A percentile compares a stretch with the other conserved stretches of the same genome.
Evolutionary conservation across 2,113 vertebrate genomes (phyloP).

Genomic region (Hippotragus niger): DNA sequence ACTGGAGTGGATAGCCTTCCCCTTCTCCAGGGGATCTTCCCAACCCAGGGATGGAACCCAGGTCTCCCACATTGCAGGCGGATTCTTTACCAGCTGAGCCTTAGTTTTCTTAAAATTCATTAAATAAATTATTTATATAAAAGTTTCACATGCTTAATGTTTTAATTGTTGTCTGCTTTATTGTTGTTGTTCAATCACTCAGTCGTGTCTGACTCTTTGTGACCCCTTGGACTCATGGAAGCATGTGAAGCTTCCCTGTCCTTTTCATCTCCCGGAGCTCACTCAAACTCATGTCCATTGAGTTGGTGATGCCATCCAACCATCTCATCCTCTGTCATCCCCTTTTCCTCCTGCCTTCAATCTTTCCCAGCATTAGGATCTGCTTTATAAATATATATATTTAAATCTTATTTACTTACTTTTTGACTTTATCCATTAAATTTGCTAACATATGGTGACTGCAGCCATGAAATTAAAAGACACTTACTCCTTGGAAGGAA

Average conservation of each 20-base stretch:
- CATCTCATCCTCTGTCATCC: not conserved
- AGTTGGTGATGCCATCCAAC: not conserved
- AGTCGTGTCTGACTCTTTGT: not conserved
- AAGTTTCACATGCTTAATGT: not conserved
- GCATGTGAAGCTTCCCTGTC: not conserved
- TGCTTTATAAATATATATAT: not conserved
- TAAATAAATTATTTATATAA: not conserved
- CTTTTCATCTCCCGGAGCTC: rapidly evolving
- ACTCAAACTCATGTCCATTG: not conserved
- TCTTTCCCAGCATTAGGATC: not conserved
- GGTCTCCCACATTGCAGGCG: not conserved
- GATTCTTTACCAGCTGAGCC: not conserved
- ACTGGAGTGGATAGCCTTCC: not conserved
- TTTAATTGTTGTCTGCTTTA: not conserved
- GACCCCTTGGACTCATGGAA: not conserved
- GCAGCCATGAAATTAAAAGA: too few species aligned
- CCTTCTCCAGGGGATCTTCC: not conserved
- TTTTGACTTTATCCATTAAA: not conserved
- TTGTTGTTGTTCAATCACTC: not conserved
- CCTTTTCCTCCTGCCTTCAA: not conserved
- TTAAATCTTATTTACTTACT: not conserved
- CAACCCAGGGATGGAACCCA: not conserved
- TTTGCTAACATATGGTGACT: not conserved
- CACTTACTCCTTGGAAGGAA: too few species aligned
- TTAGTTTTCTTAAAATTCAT: not conserved